These are phyloP conservation scores for Nannospalax galili DNA, from an alignment of 2,113 vertebrate species.

Conservation along the genomic window DNA sequence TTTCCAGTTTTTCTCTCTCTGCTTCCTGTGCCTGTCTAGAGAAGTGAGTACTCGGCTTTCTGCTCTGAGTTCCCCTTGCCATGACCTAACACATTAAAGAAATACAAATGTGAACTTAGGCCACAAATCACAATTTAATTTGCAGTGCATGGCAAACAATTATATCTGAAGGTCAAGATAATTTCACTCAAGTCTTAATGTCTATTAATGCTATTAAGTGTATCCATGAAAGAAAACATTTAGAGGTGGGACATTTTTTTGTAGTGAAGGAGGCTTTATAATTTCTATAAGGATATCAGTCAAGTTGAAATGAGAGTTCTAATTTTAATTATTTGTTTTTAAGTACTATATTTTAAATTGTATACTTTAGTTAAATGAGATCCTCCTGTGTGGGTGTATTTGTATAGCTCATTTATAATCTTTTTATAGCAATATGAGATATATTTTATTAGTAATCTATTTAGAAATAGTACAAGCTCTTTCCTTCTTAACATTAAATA, in stretches of 20 bases:
- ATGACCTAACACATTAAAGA: background rate
- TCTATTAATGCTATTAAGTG: background rate
- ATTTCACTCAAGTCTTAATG: background rate
- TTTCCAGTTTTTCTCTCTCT: no score
- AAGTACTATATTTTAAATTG: constrained; percentile 4
- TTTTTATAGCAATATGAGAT: background rate
- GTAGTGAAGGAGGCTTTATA: background rate
- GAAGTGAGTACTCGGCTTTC: no score
- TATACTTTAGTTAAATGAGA: background rate
- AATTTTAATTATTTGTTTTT: constrained; percentile 8
- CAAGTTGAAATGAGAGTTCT: background rate
- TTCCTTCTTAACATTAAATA: background rate
- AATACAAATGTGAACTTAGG: constrained; percentile 19
- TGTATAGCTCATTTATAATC: background rate
- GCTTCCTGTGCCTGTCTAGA: no score
- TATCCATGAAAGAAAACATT: background rate
- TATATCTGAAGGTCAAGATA: background rate
- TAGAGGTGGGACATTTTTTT: background rate
- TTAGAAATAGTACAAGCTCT: background rate
- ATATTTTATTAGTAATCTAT: background rate
- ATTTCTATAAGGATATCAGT: background rate
- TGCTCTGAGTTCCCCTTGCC: no score
- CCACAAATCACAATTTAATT: constrained; percentile 13
- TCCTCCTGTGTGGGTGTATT: background rate
- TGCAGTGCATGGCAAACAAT: constrained; percentile 17